Conservation (phyloP, 1,140 invertebrate genomes). For the Piezodorus guildinii region DNA sequence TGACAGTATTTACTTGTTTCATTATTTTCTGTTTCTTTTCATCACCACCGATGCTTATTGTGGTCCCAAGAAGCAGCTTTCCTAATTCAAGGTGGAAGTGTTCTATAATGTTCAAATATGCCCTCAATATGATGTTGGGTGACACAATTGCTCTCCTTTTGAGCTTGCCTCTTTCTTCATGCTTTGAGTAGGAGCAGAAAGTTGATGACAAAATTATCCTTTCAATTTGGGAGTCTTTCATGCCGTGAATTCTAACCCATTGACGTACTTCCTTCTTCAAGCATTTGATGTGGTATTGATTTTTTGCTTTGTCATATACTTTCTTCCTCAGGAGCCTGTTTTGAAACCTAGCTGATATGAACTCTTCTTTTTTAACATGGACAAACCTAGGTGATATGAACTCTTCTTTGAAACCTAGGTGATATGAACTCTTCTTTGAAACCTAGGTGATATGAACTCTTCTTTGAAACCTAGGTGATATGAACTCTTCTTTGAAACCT, state of each 20-base stretch:
- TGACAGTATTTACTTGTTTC: background rate
- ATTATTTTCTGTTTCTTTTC: conserved; percentile 12
- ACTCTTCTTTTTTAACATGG: too few relatives aligned
- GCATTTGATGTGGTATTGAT: background rate
- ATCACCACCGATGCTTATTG: background rate
- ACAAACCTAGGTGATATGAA: too few relatives aligned
- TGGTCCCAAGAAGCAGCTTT: background rate
- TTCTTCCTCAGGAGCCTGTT: too few relatives aligned
- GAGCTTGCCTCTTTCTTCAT: conserved; percentile 8
- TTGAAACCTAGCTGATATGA: too few relatives aligned
- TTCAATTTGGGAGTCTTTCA: background rate
- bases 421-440: too few relatives aligned
- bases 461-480: too few relatives aligned
- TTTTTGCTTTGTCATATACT: too few relatives aligned
- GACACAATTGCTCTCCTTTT: background rate
- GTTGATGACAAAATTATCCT: background rate
- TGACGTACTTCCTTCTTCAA: background rate
- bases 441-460: too few relatives aligned
- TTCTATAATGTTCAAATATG: background rate
- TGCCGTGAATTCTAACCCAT: background rate
- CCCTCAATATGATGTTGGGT: background rate
- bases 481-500: too few relatives aligned
- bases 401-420: too few relatives aligned
- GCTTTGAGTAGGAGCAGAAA: conserved; percentile 9
- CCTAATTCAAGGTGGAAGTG: background rate